Base-by-base conservation (phyloP, 2,113 vertebrate species). In the Dendropsophus ebraccatus region DNA sequence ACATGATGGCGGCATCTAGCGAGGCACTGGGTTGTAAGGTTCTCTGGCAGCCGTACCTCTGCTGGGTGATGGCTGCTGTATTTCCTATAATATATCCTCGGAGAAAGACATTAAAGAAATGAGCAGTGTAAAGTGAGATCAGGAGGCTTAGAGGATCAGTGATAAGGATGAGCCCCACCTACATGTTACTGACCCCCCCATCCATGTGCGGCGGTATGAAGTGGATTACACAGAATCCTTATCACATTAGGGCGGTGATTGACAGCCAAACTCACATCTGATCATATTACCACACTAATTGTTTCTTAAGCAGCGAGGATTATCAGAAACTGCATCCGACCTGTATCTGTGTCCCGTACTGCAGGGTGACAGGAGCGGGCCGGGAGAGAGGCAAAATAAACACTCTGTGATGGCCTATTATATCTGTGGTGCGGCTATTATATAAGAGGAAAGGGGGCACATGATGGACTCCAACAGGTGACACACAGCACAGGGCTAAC, bases 381-480 rank as follows among this genome's bases (percentile, higher is more conserved):
- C 14, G 1, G 13, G 49, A 28, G n/a, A 74, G 56, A 83, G 74
- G 67, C 74, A 83, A 83, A 60, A 72, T 60, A 83, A 83, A 83
- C 69, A 83, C 47, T n/a, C n/a, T n/a, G n/a, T n/a, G n/a, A n/a
- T n/a, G n/a, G n/a, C n/a, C n/a, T n/a, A n/a, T n/a, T n/a, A n/a
- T n/a, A n/a, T n/a, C n/a, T 73, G 79, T 4, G 45, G 35, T 16
- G 19, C 30, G 65, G 30, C 41, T 8, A 21, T 17, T 2, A 77
- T 77, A 49, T 11, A 12, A 41, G 1, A 54, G 9, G 54, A 11
- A 21, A 21, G 14, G 21, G 70, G n/a, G 25, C 23, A 7, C 60
- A 16, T 19, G 81, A 83, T 23, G 32, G 81, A 73, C 67, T 1
- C 16, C 5, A 30, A 25, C 81, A 83, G 62, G 49, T 54, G 81